phyloP scores from a whole-genome alignment of 2,888 invertebrate species.

The Lycaena phlaeas region DNA sequence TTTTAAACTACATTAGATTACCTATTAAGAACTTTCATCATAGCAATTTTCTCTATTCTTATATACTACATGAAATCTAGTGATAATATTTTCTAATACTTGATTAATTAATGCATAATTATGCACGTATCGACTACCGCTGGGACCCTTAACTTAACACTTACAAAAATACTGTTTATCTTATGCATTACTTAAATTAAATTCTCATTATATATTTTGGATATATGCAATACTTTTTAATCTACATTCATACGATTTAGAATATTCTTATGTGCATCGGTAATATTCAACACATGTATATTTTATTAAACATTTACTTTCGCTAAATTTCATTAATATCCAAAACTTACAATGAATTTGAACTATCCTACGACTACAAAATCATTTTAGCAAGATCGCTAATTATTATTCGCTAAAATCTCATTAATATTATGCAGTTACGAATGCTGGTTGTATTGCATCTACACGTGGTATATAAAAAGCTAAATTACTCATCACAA shows the following conservation, averaged over 20 bases:
- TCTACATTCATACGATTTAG: conserved; percentile 1
- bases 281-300: not conserved
- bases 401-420: conserved; percentile 9
- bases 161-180: conserved; percentile 8
- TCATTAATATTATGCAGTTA: not conserved
- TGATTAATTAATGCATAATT: too few relatives aligned
- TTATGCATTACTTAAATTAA: conserved; percentile 6
- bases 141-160: conserved; percentile 6
- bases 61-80: too few relatives aligned
- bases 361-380: conserved; percentile 43
- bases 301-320: not conserved
- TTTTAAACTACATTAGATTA: too few relatives aligned
- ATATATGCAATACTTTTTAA: conserved; percentile 33
- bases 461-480: not conserved
- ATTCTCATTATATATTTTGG: conserved; percentile 12
- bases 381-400: not conserved
- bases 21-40: too few relatives aligned
- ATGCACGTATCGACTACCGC: not conserved
- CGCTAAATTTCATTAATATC: not conserved
- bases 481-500: conserved; percentile 30
- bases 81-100: too few relatives aligned
- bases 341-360: conserved; percentile 28
- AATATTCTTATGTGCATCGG: not conserved
- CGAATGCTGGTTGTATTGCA: not conserved
- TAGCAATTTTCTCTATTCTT: too few relatives aligned